Base-by-base conservation (phyloP, 2,888 invertebrate species). In the Dilophus febrilis region DNA sequence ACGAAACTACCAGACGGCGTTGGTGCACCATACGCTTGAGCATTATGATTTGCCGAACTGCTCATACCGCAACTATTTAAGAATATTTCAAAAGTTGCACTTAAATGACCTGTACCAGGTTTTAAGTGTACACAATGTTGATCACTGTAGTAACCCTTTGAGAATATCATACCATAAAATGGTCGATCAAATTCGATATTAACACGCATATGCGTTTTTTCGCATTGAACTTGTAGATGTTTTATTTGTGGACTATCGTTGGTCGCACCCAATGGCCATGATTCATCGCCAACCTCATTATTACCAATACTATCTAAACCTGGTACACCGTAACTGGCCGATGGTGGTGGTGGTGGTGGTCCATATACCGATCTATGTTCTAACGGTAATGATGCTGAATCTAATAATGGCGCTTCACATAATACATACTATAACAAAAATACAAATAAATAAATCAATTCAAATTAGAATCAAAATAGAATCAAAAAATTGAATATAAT, bases 91-190 rank as follows among this genome's bases (percentile, higher is more conserved):
- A 91, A 91, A 3, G 88, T 90, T 27, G 88, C 87, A 57, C 85
- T 86, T 38, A 90, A 67, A 51, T 88, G 85, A 11, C 91, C 91
- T 0, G 87, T 85, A 18, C 87, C 88, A 0, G 90, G 85, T 52
- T 88, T 87, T 45, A 91, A 65, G 56, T 91, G 90, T 49, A 91
- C 87, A 59, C 91, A 91, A 54, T 87, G 86, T 1, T 81, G 70
- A 55, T 91, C 90, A 55, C 86, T 86, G 65, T 87, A 88, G 67
- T 84, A 86, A 42, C 86, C 91, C 64, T 91, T 91, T 45, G 88
- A 88, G 67, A 91, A 91, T 56, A 91, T 90, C 84, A 91, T 88
- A 26, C 91, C 91, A 59, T 90, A 88, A 66, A 91, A 91, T 12
- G 91, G 90, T 36, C 90, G 72, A 59, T 91, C 91, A 64, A 91